Percentiles rank a stretch among this genome's conserved stretches.
These are phyloP conservation scores for Crenichthys baileyi DNA, from an alignment of 2,797 vertebrate species.

Conservation along the genomic window DNA sequence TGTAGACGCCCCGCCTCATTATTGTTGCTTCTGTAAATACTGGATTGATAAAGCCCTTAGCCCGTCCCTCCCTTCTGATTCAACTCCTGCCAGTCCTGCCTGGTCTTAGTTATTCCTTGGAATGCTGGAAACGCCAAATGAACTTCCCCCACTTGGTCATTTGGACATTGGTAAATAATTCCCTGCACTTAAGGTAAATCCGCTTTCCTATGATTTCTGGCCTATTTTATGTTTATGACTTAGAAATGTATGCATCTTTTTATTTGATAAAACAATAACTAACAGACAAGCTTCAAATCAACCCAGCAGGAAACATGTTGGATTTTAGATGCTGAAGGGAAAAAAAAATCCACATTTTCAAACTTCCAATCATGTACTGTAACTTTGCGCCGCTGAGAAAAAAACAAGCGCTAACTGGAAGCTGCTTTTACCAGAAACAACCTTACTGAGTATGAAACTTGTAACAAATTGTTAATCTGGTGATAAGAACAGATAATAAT, in stretches of 20 bases:
- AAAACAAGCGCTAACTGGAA: background rate
- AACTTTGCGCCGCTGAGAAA: background rate
- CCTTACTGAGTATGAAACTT: background rate
- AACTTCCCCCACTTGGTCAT: conserved; percentile 2
- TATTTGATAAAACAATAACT: background rate
- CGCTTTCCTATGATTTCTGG: background rate
- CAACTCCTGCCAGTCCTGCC: conserved; percentile 27
- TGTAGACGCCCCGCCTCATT: conserved; percentile 20
- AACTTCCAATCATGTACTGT: background rate
- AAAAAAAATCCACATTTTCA: background rate
- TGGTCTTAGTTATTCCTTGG: conserved; percentile 22
- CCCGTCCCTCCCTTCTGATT: background rate
- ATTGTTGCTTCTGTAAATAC: conserved; percentile 8
- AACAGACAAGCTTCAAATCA: background rate
- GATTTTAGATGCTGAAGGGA: too few species aligned
- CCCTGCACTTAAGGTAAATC: conserved; percentile 39
- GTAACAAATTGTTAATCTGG: conserved; percentile 19
- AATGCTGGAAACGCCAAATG: conserved; percentile 12
- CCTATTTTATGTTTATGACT: background rate
- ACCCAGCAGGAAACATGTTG: background rate
- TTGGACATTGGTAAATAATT: background rate
- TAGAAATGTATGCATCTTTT: background rate
- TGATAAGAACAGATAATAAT: conserved; percentile 36
- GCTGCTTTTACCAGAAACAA: background rate
- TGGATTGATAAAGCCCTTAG: background rate